Base-by-base conservation (phyloP, 35 echinoderm and acorn worm genomes). In the Chiridota heheva region DNA sequence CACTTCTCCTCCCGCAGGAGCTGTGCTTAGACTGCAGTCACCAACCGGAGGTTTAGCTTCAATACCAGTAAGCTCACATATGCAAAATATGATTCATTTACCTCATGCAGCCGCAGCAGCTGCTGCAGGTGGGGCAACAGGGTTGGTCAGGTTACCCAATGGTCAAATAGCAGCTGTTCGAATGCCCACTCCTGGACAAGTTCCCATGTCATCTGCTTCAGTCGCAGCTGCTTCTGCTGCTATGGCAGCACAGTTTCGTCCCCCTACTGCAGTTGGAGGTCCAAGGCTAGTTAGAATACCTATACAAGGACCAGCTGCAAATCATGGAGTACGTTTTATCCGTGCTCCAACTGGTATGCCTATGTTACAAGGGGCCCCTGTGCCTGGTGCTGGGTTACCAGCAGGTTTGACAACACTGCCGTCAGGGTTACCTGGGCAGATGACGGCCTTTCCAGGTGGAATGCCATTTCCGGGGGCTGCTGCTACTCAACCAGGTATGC, bases 101-200 rank as follows among this genome's bases (percentile, higher is more conserved):
- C 48, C 75, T 5, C 58, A 18, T 42, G 58, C 75, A 42, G 53
- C 35, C 7, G 75, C 75, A 34, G 29, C 62, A 43, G 34, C 65
- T 1, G 31, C 33, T 30, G 70, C 42, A 44, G 31, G 60, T 16
- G 33, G 32, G 6, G 48, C 26, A 40, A 26, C 46, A 58, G 24
- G 53, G 75, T n/a, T 78, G 16, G 30, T 78, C 8, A 78, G 75
- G 36, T 37, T 78, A 27, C 75, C 75, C 24, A 72, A 72, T 72
- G 75, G 75, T 78, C 29, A 58, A 20, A 25, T 78, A 0, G 75
- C 75, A 42, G 8, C 62, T 24, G 58, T 78, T 7, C 75, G 36
- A 42, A 22, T 34, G 40, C 25, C 31, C 18, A 33, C 75, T 53
- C 10, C 48, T 22, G 10, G 10, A 53, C 10, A 10, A 53, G 48